Evolutionary conservation across 1,140 invertebrate species (phyloP).

Genomic region (Polypedilum pembai): DNA sequence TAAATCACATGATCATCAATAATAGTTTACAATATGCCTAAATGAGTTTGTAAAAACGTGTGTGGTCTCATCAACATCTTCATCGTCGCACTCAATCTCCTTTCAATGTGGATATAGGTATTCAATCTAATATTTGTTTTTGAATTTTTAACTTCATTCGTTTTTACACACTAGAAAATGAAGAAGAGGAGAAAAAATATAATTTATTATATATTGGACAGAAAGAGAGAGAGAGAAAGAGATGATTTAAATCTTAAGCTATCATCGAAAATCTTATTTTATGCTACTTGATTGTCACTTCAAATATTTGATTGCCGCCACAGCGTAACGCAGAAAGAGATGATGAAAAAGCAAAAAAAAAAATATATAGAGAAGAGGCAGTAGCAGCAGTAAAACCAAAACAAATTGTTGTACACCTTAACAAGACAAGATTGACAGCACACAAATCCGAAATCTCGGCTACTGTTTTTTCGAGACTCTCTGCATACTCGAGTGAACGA

Average conservation of each 20-base stretch:
- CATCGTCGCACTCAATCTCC: background rate
- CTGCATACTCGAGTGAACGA: background rate
- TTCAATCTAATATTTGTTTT: background rate
- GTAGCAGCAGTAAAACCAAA: background rate
- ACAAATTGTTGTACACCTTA: slow-evolving; percentile 3
- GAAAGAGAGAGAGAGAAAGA: background rate
- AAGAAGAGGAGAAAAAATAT: background rate
- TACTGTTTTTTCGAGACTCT: slow-evolving; percentile 8
- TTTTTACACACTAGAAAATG: background rate
- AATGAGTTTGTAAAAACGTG: background rate
- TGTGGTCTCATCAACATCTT: background rate
- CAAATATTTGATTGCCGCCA: slow-evolving; percentile 17
- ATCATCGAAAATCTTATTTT: slow-evolving; percentile 19
- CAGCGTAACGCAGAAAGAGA: background rate
- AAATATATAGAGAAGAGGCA: no score
- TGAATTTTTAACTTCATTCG: background rate
- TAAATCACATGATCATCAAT: no score
- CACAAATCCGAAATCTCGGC: background rate
- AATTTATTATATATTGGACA: no score
- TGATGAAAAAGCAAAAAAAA: no score
- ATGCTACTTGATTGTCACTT: slow-evolving; percentile 17
- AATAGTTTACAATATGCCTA: no score
- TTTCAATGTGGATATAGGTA: background rate
- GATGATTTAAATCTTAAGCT: slow-evolving; percentile 18
- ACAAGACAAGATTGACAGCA: slow-evolving; percentile 10